Evolutionary conservation across 2,888 invertebrate genomes (phyloP).

Genomic region (Ichneumoninae sp.): DNA sequence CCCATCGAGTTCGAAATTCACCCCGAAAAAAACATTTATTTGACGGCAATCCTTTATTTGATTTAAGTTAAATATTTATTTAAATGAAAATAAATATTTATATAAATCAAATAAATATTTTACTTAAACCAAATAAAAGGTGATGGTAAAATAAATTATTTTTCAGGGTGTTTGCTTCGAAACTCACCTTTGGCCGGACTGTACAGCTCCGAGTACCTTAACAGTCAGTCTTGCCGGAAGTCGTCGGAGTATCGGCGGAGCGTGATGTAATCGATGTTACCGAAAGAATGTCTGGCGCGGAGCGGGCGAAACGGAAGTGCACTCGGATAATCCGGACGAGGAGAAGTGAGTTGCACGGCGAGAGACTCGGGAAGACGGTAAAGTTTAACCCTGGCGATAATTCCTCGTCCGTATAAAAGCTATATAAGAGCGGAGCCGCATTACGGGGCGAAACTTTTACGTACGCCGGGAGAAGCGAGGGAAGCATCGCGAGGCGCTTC

Average conservation of each 20-base stretch:
- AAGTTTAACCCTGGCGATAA: slow-evolving; percentile 46
- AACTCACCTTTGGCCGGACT: no score
- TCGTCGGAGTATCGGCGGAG: slow-evolving; percentile 8
- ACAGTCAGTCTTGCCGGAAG: neutral
- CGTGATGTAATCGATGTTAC: slow-evolving; percentile 29
- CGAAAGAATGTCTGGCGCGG: slow-evolving; percentile 1
- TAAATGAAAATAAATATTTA: no score
- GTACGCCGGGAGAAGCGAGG: neutral
- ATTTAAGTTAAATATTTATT: no score
- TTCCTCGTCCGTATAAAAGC: slow-evolving; percentile 28
- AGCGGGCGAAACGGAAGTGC: slow-evolving; percentile 36
- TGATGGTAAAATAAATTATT: no score
- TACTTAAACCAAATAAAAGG: no score
- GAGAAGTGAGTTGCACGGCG: neutral
- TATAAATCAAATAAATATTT: no score
- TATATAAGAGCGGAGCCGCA: neutral
- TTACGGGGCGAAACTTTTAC: slow-evolving; percentile 7
- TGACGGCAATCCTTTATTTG: no score
- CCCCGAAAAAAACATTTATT: no score
- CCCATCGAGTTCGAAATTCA: no score
- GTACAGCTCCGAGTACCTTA: no score
- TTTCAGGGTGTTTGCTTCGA: no score
- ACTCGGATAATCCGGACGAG: slow-evolving; percentile 28
- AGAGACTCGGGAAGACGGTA: slow-evolving; percentile 6
- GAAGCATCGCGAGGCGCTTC: slow-evolving; percentile 9